A percentile compares a stretch with the other conserved stretches of the same genome.
Conservation (phyloP, 30 jellyfish, hydroid and myxozoan species). For the Hydractinia symbiolongicarpus region DNA sequence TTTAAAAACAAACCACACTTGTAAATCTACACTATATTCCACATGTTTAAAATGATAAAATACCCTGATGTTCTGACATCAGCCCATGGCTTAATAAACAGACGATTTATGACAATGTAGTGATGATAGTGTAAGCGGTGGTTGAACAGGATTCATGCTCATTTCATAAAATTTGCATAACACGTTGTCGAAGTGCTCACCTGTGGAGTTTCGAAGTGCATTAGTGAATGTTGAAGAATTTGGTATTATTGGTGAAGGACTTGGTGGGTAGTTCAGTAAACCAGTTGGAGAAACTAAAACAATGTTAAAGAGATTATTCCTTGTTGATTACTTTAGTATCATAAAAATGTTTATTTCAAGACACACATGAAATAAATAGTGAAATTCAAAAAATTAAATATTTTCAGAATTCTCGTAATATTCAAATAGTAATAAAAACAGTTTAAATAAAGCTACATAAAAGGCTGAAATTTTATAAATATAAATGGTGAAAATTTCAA, state of each 20-base stretch:
- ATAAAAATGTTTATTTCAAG: no score
- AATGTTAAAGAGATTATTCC: neutral
- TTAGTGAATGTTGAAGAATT: constrained; percentile 41
- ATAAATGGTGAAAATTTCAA: no score
- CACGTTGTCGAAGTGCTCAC: constrained; percentile 87
- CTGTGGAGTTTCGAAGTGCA: constrained; percentile 90
- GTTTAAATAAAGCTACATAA: no score
- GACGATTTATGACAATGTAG: constrained; percentile 23
- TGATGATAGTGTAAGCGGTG: constrained; percentile 41
- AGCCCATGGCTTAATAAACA: neutral
- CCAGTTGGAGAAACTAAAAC: constrained; percentile 53
- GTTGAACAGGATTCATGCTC: constrained; percentile 33
- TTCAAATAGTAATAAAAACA: no score
- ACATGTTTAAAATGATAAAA: neutral
- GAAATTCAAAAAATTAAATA: no score
- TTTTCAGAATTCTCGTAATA: no score
- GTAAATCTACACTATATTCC: neutral
- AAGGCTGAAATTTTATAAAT: no score
- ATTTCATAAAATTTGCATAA: constrained; percentile 61
- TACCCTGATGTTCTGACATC: neutral
- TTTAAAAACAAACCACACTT: no score
- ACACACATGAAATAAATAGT: no score
- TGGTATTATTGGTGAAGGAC: constrained; percentile 89
- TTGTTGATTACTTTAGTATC: no score
- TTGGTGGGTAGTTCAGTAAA: constrained; percentile 49